Conservation (phyloP, 2,797 vertebrate genomes). For the Limnodromus scolopaceus region DNA sequence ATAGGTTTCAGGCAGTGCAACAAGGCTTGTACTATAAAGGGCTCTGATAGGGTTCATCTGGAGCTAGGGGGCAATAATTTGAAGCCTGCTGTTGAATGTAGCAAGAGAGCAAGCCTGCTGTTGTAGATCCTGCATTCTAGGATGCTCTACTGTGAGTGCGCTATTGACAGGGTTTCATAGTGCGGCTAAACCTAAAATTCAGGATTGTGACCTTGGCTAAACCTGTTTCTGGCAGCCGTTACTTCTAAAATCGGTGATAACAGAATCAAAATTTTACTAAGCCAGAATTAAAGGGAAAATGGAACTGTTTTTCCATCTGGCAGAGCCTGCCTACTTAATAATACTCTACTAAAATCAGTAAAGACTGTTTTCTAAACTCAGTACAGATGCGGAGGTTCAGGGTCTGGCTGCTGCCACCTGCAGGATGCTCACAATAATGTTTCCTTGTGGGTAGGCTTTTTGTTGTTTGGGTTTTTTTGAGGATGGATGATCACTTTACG, state of each 20-base stretch:
- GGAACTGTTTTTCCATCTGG: background rate
- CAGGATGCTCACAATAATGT: background rate
- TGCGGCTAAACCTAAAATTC: background rate
- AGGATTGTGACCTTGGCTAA: background rate
- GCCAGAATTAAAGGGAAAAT: background rate
- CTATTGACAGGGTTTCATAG: background rate
- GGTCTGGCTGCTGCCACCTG: conserved; percentile 19
- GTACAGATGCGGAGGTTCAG: background rate
- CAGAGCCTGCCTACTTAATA: background rate
- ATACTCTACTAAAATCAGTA: background rate
- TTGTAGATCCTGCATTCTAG: background rate
- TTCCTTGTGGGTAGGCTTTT: too few species aligned
- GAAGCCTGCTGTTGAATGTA: background rate
- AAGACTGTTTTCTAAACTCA: background rate
- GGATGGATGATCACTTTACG: rapidly evolving
- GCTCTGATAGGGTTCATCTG: background rate
- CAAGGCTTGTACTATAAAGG: background rate
- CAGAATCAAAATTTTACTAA: background rate
- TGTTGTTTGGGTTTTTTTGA: too few species aligned
- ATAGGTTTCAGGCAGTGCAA: background rate
- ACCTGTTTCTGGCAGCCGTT: background rate
- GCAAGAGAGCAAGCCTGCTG: background rate
- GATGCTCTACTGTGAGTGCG: too few species aligned
- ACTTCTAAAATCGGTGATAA: background rate
- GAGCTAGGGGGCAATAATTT: background rate